phyloP scores from a whole-genome alignment of 2,888 invertebrate species.

The Prosapia bicincta region DNA sequence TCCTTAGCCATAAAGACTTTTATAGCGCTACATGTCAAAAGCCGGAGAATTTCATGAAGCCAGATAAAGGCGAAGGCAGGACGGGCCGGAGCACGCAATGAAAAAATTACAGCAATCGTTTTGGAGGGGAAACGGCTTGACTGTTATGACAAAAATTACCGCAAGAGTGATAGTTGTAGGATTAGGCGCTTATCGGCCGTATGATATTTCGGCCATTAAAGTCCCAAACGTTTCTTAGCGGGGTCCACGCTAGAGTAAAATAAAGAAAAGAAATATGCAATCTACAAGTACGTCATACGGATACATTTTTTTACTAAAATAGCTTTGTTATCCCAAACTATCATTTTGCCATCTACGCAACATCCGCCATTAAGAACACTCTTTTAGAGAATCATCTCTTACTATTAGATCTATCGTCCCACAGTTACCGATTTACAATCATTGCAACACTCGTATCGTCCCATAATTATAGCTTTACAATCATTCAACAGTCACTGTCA shows the following conservation, averaged over 20 bases:
- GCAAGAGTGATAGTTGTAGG: neutral
- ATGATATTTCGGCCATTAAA: neutral
- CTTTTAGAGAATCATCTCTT: too few species aligned
- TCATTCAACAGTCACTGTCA: too few species aligned
- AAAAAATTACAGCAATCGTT: neutral
- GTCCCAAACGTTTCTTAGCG: slow-evolving; percentile 2
- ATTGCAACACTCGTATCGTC: too few species aligned
- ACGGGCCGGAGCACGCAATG: neutral
- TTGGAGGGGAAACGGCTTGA: neutral
- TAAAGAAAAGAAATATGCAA: too few species aligned
- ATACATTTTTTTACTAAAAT: too few species aligned
- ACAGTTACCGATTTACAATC: too few species aligned
- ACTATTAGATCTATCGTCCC: too few species aligned
- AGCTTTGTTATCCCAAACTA: too few species aligned
- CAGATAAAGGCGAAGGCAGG: neutral
- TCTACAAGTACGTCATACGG: too few species aligned
- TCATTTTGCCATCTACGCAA: too few species aligned
- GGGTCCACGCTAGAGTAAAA: neutral
- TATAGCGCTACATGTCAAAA: neutral
- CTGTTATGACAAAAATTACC: slow-evolving; percentile 2
- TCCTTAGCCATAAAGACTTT: neutral
- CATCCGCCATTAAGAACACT: too few species aligned
- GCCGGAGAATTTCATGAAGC: neutral
- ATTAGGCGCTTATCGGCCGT: neutral
- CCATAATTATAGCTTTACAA: too few species aligned